Evolutionary conservation across 2,113 vertebrate genomes (phyloP).

Genomic region (Malurus elegans): DNA sequence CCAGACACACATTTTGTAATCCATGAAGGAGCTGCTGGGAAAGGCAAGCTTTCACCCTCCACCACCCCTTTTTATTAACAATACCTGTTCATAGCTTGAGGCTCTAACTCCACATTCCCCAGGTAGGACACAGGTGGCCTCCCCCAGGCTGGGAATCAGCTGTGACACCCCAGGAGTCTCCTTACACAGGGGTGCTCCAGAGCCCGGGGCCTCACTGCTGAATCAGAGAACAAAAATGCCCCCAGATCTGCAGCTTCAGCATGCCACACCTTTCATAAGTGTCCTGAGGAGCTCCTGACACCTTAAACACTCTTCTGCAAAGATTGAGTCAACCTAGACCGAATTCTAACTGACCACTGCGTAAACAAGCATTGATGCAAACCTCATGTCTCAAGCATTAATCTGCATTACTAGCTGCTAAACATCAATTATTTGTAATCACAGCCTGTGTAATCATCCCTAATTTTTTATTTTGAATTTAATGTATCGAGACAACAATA

Average conservation of each 20-base stretch:
- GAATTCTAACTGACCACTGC: not conserved
- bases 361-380: not conserved
- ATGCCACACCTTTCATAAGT: not conserved
- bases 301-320: not conserved
- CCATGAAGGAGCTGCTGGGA: conserved; percentile 3
- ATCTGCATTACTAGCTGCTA: not conserved
- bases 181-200: too few species aligned
- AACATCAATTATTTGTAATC: not conserved
- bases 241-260: not conserved
- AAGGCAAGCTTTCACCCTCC: not conserved
- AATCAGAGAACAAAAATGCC: not conserved
- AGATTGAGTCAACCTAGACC: not conserved
- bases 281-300: not conserved
- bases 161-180: not conserved
- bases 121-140: not conserved
- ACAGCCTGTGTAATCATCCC: not conserved
- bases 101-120: not conserved
- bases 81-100: not conserved
- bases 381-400: not conserved
- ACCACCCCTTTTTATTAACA: not conserved
- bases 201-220: not conserved
- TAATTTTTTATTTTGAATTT: not conserved
- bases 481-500: not conserved
- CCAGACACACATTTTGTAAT: conserved; percentile 35
- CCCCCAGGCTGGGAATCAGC: not conserved